These are phyloP conservation scores for Ictalurus furcatus DNA, from an alignment of 2,113 vertebrate species.

Conservation along the genomic window DNA sequence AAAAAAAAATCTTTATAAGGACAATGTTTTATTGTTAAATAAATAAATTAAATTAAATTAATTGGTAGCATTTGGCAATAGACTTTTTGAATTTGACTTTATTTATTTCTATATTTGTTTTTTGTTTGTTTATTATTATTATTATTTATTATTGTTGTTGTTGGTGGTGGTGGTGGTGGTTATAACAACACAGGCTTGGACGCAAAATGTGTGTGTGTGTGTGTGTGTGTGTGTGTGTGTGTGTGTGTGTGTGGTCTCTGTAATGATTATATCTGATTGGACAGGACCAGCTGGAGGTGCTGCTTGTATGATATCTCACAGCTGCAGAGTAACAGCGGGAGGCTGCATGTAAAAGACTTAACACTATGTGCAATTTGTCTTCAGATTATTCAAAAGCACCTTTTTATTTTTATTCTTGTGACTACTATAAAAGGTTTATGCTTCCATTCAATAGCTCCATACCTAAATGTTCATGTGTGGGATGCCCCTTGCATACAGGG, in stretches of 20 bases:
- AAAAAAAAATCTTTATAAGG: no score
- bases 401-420: not conserved
- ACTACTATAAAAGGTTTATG: no score
- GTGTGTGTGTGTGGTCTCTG: not conserved
- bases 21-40: no score
- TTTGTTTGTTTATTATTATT: no score
- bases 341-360: not conserved
- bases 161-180: not conserved
- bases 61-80: not conserved
- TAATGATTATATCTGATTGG: constrained; percentile 30
- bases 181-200: not conserved
- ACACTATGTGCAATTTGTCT: not conserved
- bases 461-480: not conserved
- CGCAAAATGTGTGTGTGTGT: not conserved
- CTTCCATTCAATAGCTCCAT: not conserved
- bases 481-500: not conserved
- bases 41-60: no score
- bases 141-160: not conserved
- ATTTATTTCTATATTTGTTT: not conserved
- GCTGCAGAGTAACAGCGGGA: not conserved
- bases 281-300: constrained; percentile 10
- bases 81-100: not conserved
- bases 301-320: constrained; percentile 35
- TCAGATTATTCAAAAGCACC: not conserved
- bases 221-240: constrained; percentile 10